Base-by-base conservation (phyloP, 1,140 invertebrate genomes). In the Hetaerina americana region DNA sequence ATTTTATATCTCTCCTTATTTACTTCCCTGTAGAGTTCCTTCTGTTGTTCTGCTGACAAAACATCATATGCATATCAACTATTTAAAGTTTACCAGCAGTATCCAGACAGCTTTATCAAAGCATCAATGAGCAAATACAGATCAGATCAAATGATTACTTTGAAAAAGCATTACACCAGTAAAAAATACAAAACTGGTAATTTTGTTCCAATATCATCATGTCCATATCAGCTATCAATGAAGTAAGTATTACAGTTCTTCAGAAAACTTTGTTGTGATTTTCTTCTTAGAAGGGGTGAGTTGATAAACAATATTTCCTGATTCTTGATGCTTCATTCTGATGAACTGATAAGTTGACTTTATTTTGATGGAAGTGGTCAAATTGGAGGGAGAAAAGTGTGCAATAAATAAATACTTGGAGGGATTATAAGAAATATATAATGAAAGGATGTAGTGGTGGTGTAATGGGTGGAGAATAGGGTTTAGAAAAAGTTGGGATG, bases 71-170 rank as follows among this genome's bases (percentile, higher is more conserved):
- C 85, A 0, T 86, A 87, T 75, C 87, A 90, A 31, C 77, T 90
- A n/a, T 90, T 89, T 73, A 85, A 86, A 74, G 84, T 91, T 27
- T 91, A 90, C 75, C 88, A 90, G 73, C 85, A 88, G 73, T 91
- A 88, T 79, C 84, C 87, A 0, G 88, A 91, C 71, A 80, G 79
- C 49, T 76, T 89, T 0, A 76, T 91, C 0, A 78, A 85, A 66
- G 80, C 80, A 0, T 87, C 86, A 0, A 84, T 91, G 74, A 77
- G 80, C 0, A 85, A 86, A 74, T 83, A 89, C 5, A 79, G 85
- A 5, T 72, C 79, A 0, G 83, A 87, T 73, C 83, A 85, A 25
- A 83, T 91, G 78, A 82, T 89, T 0, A 82, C 83, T 0, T 73
- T 81, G 22, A 84, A 84, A 27, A 87, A 85, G 72, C 78, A 75